phyloP scores from a whole-genome alignment of 2,888 invertebrate genomes.

The Andricus quercusramuli region DNA sequence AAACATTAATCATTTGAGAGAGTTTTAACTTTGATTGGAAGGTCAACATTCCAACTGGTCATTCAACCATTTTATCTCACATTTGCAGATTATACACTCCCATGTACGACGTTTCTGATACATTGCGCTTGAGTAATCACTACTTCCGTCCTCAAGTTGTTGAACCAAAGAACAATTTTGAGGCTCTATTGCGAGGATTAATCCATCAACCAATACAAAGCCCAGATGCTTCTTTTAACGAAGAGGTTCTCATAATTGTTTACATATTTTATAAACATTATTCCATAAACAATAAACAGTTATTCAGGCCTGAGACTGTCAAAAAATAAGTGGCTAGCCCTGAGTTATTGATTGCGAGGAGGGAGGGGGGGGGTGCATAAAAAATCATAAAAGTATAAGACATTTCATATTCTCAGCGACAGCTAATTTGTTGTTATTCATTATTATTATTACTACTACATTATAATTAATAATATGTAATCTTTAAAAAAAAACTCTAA shows the following conservation, averaged over 20 bases:
- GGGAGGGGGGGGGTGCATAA: too few relatives aligned
- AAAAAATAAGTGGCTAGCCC: too few relatives aligned
- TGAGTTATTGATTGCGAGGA: too few relatives aligned
- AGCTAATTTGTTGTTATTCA: too few relatives aligned
- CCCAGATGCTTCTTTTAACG: conserved; percentile 81
- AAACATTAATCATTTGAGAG: neutral
- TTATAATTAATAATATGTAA: too few relatives aligned
- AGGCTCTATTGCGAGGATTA: conserved; percentile 81
- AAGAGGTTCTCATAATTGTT: conserved; percentile 72
- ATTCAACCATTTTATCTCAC: neutral
- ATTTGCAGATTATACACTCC: conserved; percentile 45
- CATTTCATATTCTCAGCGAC: too few relatives aligned
- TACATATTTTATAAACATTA: too few relatives aligned
- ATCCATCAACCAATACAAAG: conserved; percentile 81
- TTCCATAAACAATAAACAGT: too few relatives aligned
- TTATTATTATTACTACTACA: too few relatives aligned
- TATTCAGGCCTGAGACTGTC: too few relatives aligned
- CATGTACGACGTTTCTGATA: conserved; percentile 41
- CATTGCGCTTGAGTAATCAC: conserved; percentile 80
- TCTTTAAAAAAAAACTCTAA: too few relatives aligned
- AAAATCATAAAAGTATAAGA: too few relatives aligned
- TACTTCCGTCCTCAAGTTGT: conserved; percentile 81
- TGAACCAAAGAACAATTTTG: conserved; percentile 79
- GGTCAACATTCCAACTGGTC: neutral
- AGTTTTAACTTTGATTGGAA: neutral